Evolutionary conservation across 37 sponge, comb jelly and placozoan genomes (phyloP).

Genomic region (Aphrocallistes beatrix): DNA sequence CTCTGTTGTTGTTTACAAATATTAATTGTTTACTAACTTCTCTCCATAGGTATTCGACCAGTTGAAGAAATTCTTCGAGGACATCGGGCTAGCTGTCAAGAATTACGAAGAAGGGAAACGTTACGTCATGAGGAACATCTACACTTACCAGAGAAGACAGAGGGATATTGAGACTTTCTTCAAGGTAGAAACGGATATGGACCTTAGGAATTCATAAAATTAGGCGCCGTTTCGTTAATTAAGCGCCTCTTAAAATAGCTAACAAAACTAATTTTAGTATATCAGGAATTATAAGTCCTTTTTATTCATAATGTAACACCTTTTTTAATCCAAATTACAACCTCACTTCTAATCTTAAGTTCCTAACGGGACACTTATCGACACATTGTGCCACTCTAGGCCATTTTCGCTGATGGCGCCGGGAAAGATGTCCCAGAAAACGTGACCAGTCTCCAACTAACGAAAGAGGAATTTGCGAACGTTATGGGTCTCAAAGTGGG

Average conservation of each 20-base stretch:
- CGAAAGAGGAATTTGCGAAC: slow-evolving; percentile 75
- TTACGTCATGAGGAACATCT: slow-evolving; percentile 26
- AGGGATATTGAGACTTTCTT: slow-evolving; percentile 65
- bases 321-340: too few species aligned
- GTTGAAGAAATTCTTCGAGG: slow-evolving; percentile 37
- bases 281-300: too few species aligned
- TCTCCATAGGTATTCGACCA: slow-evolving; percentile 19
- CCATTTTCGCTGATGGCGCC: neutral
- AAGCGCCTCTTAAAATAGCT: too few species aligned
- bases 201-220: too few species aligned
- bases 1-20: neutral
- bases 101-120: slow-evolving; percentile 44
- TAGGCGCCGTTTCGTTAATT: too few species aligned
- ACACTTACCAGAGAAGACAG: slow-evolving; percentile 66
- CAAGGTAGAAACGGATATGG: slow-evolving; percentile 40
- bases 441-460: slow-evolving; percentile 46
- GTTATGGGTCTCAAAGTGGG: slow-evolving; percentile 73
- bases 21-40: too few species aligned
- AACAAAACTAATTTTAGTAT: too few species aligned
- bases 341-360: too few species aligned
- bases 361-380: neutral
- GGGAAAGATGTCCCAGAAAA: neutral
- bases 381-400: neutral
- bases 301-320: too few species aligned
- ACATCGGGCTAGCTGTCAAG: slow-evolving; percentile 28